Evolutionary conservation across 92 coral and sea anemone species (phyloP).

Genomic region (Phenganax marumi): DNA sequence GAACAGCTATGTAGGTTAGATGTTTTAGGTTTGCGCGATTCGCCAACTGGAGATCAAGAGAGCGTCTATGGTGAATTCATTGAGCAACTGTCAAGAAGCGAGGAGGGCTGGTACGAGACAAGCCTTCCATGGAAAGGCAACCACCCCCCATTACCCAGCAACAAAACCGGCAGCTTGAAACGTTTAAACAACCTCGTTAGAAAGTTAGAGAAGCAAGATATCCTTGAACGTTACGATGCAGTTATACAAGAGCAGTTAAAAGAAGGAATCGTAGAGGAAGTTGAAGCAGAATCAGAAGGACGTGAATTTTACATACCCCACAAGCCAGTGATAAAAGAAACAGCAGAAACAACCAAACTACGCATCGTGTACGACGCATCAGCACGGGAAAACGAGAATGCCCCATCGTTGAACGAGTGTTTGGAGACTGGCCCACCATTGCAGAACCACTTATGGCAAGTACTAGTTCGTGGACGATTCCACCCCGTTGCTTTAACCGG

Average conservation of each 20-base stretch:
- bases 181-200: neutral
- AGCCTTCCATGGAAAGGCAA: conserved; percentile 13
- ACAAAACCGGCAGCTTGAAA: conserved; percentile 2
- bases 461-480: neutral
- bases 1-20: conserved; percentile 39
- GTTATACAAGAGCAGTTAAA: conserved; percentile 8
- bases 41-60: neutral
- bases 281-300: neutral
- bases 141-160: conserved; percentile 24
- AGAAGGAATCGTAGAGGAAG: conserved; percentile 25
- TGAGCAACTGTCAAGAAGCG: neutral
- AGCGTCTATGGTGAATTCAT: conserved; percentile 16
- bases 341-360: conserved; percentile 5
- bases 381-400: neutral
- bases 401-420: conserved; percentile 11
- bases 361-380: conserved; percentile 4
- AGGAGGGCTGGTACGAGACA: conserved; percentile 37
- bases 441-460: neutral
- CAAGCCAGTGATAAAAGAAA: conserved; percentile 1
- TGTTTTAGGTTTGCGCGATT: conserved; percentile 19
- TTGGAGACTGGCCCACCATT: neutral
- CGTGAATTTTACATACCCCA: conserved; percentile 33
- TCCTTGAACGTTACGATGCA: neutral
- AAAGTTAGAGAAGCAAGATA: neutral
- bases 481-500: neutral